Conservation (phyloP, 2,888 invertebrate genomes). For the Artemia sp. region DNA sequence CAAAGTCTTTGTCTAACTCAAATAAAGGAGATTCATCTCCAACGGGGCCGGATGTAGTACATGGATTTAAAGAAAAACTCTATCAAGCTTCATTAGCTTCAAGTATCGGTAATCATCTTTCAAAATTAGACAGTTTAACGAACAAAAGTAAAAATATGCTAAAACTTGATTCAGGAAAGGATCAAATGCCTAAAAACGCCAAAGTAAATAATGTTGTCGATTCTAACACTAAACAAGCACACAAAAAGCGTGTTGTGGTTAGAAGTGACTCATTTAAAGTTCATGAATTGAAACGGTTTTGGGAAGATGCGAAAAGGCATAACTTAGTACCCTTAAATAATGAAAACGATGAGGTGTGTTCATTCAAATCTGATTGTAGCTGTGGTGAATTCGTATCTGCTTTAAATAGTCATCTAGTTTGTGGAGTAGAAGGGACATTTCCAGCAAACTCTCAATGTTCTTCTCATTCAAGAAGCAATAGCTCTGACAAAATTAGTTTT, state of each 20-base stretch:
- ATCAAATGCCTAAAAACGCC: no score
- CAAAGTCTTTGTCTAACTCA: background rate
- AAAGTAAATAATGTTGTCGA: no score
- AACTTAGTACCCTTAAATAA: background rate
- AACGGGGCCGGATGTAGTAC: background rate
- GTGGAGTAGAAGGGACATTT: background rate
- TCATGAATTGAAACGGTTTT: background rate
- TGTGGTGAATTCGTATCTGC: background rate
- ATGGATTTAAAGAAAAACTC: background rate
- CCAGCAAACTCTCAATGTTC: background rate
- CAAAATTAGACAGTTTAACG: no score
- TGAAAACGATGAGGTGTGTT: background rate
- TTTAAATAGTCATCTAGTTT: background rate
- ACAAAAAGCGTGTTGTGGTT: slow-evolving; percentile 6
- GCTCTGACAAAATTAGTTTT: no score
- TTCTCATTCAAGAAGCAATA: background rate
- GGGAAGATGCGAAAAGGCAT: background rate
- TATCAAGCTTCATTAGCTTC: no score
- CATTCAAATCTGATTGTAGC: background rate
- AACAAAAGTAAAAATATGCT: no score
- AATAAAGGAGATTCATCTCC: background rate
- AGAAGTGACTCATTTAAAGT: background rate
- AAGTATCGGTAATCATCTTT: no score
- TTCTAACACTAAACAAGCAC: background rate
- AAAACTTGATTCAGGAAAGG: no score